Percentiles rank a stretch among this genome's conserved stretches.
Conservation (phyloP, 2,888 invertebrate genomes). For the Scaptodrosophila latifasciaeformis region DNA sequence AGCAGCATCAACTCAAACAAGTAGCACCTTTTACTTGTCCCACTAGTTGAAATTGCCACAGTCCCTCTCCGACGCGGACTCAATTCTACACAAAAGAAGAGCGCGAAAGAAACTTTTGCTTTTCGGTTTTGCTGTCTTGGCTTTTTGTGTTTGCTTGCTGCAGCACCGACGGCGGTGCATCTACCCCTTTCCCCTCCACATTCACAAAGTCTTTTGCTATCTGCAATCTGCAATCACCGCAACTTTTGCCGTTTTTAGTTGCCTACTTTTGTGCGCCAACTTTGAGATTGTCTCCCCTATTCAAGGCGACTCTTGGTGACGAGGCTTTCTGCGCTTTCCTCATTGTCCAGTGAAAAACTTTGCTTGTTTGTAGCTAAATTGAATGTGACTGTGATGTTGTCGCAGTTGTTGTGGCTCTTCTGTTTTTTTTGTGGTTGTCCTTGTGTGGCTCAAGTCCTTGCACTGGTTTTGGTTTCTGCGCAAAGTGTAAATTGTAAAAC, state of each 20-base stretch:
- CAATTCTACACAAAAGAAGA: background rate
- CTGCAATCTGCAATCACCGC: background rate
- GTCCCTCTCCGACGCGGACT: too few relatives aligned
- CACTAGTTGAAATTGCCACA: background rate
- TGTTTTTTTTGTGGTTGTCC: conserved; percentile 1
- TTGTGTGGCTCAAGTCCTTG: conserved; percentile 38
- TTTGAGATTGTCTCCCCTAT: background rate
- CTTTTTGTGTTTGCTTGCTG: background rate
- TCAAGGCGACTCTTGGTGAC: too few relatives aligned
- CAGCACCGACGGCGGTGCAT: too few relatives aligned
- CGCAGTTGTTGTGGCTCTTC: background rate
- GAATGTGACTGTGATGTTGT: conserved; percentile 46
- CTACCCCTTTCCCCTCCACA: too few relatives aligned
- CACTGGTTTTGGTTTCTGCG: too few relatives aligned
- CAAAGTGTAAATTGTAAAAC: conserved; percentile 53
- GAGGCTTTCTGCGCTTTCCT: conserved; percentile 11
- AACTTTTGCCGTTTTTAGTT: background rate
- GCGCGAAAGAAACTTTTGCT: background rate
- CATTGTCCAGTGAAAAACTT: conserved; percentile 56
- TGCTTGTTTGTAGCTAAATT: conserved; percentile 52
- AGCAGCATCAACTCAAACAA: conserved; percentile 41
- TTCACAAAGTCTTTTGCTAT: too few relatives aligned
- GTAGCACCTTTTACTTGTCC: conserved; percentile 59
- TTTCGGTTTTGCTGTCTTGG: background rate
- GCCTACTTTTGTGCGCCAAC: conserved; percentile 1